Conservation (phyloP, 1,140 invertebrate genomes). For the Drosophila subpulchrella region DNA sequence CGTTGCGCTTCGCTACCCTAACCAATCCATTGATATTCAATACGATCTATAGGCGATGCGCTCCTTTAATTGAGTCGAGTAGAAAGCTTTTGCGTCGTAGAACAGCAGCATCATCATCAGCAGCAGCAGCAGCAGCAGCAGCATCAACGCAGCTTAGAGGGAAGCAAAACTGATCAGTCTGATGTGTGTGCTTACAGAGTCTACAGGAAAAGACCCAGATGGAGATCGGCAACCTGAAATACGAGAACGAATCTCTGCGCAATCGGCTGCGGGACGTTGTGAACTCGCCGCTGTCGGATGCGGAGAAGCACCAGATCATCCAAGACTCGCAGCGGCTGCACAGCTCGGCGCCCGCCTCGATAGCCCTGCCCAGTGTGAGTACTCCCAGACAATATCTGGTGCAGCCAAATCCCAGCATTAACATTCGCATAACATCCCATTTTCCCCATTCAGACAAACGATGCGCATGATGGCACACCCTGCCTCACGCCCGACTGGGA, state of each 20-base stretch:
- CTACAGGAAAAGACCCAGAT: constrained; percentile 87
- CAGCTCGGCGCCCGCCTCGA: constrained; percentile 88
- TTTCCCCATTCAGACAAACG: constrained; percentile 44
- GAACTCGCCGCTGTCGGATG: constrained; percentile 92
- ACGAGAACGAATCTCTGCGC: constrained; percentile 90
- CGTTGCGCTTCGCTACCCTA: constrained; percentile 72
- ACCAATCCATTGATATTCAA: constrained; percentile 68
- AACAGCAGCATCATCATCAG: not conserved
- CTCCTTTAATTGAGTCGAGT: constrained; percentile 62
- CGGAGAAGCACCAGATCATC: constrained; percentile 91
- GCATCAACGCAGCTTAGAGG: constrained; percentile 3
- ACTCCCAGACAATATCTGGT: not conserved
- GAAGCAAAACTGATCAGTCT: constrained; percentile 21
- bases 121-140: constrained; percentile 9
- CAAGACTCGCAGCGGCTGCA: constrained; percentile 88
- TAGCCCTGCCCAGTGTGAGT: constrained; percentile 86
- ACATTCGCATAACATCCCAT: not conserved
- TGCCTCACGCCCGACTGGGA: constrained; percentile 93
- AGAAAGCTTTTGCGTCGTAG: constrained; percentile 31
- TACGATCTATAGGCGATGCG: constrained; percentile 57
- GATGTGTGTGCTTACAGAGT: constrained; percentile 54
- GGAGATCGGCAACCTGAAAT: constrained; percentile 88
- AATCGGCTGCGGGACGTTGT: constrained; percentile 90
- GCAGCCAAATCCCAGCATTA: constrained; percentile 6
- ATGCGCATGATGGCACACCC: constrained; percentile 85